These are phyloP conservation scores for Aphis craccivora DNA, from an alignment of 1,140 invertebrate species.

Conservation along the genomic window DNA sequence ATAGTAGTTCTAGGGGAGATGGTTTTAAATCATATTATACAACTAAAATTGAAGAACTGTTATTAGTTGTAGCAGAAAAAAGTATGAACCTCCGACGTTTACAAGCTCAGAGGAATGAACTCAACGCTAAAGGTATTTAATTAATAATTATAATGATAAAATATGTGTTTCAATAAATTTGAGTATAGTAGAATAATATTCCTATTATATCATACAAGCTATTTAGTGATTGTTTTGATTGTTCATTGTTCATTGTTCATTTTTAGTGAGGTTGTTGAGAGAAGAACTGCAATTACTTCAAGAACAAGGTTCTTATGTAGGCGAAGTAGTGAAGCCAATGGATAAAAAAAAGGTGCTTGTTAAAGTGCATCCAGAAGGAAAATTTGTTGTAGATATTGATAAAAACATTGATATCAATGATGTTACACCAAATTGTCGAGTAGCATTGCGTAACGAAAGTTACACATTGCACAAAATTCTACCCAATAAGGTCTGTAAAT, in stretches of 20 bases:
- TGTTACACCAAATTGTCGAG: slow-evolving; percentile 96
- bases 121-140: slow-evolving; percentile 93
- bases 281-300: slow-evolving; percentile 98
- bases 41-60: slow-evolving; percentile 96
- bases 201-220: not conserved
- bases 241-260: slow-evolving; percentile 61
- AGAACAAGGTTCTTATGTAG: slow-evolving; percentile 99
- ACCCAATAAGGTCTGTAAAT: slow-evolving; percentile 85
- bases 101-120: slow-evolving; percentile 98
- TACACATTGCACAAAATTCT: slow-evolving; percentile 99
- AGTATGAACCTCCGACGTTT: slow-evolving; percentile 96
- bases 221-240: slow-evolving; percentile 47
- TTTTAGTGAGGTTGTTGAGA: slow-evolving; percentile 90
- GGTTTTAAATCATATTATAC: slow-evolving; percentile 94
- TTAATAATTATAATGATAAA: not conserved
- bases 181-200: not conserved
- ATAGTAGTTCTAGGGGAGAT: slow-evolving; percentile 66
- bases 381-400: slow-evolving; percentile 99
- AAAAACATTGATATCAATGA: slow-evolving; percentile 99
- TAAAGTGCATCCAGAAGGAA: slow-evolving; percentile 99
- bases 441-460: slow-evolving; percentile 97
- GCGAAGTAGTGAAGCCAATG: slow-evolving; percentile 99
- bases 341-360: slow-evolving; percentile 99
- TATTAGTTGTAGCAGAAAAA: slow-evolving; percentile 95
- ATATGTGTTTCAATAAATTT: slow-evolving; percentile 22